These are phyloP conservation scores for Drosophila yooni DNA, from an alignment of 2,888 invertebrate genomes.

Conservation along the genomic window DNA sequence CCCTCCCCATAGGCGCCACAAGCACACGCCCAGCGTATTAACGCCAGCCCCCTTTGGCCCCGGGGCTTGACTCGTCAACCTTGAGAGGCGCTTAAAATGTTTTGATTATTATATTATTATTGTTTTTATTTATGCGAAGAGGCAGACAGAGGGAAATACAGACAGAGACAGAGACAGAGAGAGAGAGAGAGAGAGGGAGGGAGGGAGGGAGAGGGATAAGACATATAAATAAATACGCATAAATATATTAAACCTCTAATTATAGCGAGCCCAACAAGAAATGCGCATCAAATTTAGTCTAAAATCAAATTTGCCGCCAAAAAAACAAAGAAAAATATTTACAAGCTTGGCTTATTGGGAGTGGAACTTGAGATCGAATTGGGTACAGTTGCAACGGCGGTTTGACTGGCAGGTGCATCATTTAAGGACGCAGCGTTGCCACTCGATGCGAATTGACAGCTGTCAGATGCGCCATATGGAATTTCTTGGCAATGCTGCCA, in stretches of 20 bases:
- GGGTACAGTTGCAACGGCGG: conserved; percentile 9
- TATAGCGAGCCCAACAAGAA: conserved; percentile 19
- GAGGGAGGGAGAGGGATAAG: not conserved
- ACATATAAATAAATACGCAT: not conserved
- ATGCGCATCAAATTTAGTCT: conserved; percentile 24
- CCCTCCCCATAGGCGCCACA: conserved; percentile 1
- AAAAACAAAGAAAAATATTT: not conserved
- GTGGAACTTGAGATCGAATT: conserved; percentile 7
- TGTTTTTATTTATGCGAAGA: conserved; percentile 22
- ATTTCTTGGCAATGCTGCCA: conserved; percentile 42
- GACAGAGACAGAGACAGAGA: not conserved
- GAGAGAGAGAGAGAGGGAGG: not conserved
- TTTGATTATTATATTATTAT: conserved; percentile 70
- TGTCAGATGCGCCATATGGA: conserved; percentile 55
- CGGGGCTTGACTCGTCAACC: conserved; percentile 51
- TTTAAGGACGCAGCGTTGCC: conserved; percentile 34
- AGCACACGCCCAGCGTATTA: conserved; percentile 30
- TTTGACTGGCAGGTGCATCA: conserved; percentile 24
- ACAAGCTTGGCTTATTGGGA: not conserved
- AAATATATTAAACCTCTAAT: conserved; percentile 26
- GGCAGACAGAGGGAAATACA: not conserved
- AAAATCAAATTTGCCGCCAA: not conserved
- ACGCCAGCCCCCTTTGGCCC: conserved; percentile 31
- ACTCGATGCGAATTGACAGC: conserved; percentile 57
- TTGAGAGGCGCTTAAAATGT: conserved; percentile 76